These are phyloP conservation scores for Eulemur rubriventer DNA, from an alignment of 2,797 vertebrate genomes.

Conservation along the genomic window DNA sequence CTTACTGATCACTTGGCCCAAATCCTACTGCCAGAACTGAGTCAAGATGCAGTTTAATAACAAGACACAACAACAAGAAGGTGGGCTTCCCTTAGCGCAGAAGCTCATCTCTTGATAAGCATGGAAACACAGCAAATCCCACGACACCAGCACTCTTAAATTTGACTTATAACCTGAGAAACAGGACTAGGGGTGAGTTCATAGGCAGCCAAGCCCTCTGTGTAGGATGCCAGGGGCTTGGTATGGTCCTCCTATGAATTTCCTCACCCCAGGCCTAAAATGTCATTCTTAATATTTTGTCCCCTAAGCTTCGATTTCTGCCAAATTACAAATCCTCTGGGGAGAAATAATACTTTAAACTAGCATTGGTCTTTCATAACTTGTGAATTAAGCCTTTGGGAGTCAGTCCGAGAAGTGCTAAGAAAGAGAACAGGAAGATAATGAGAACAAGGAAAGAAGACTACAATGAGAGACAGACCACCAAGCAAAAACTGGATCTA, in stretches of 20 bases:
- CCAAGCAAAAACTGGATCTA: background rate
- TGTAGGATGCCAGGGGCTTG: background rate
- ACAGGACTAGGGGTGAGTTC: background rate
- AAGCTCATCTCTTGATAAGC: background rate
- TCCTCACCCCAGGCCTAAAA: background rate
- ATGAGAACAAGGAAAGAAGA: background rate
- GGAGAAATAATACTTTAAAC: slow-evolving; percentile 31
- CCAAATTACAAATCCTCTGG: slow-evolving; percentile 17
- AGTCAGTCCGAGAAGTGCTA: background rate
- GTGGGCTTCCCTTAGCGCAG: background rate
- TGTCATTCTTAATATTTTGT: background rate
- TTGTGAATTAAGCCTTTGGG: background rate
- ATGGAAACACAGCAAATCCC: background rate
- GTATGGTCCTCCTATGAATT: background rate
- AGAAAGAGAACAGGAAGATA: background rate
- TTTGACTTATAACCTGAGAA: background rate
- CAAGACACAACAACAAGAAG: background rate
- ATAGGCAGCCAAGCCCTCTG: background rate
- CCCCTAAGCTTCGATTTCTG: background rate
- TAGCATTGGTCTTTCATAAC: slow-evolving; percentile 12
- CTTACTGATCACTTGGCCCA: background rate
- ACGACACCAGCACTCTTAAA: background rate
- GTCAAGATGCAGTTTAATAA: background rate
- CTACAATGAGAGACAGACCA: background rate
- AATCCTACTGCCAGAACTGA: background rate